phyloP scores from a whole-genome alignment of 2,797 vertebrate genomes.

The Margarornis squamiger region DNA sequence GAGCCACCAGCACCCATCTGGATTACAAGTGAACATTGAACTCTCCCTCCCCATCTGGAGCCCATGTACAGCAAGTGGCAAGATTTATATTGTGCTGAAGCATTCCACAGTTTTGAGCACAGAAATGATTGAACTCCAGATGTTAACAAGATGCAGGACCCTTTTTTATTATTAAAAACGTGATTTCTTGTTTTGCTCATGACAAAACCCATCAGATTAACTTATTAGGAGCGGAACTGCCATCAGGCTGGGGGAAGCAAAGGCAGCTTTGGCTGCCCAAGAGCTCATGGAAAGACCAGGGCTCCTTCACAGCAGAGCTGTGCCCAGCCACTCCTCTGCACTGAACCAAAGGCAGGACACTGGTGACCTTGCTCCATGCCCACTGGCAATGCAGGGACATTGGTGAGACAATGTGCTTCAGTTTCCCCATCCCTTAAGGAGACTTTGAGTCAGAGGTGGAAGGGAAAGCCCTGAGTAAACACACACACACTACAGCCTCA shows the following conservation, averaged over 20 bases:
- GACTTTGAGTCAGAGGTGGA: not conserved
- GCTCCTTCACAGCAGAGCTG: not conserved
- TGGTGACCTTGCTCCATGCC: not conserved
- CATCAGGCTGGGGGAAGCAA: slow-evolving; percentile 44
- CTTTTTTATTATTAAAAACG: slow-evolving; percentile 85
- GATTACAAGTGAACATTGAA: slow-evolving; percentile 73
- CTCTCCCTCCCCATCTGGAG: slow-evolving; percentile 86
- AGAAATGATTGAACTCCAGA: slow-evolving; percentile 91
- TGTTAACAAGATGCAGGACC: slow-evolving; percentile 90
- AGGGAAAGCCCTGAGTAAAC: not conserved
- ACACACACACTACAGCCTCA: not conserved
- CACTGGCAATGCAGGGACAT: not conserved
- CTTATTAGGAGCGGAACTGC: slow-evolving; percentile 75
- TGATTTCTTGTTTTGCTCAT: slow-evolving; percentile 81
- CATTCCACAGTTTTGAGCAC: slow-evolving; percentile 90
- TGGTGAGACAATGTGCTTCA: not conserved
- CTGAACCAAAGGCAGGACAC: not conserved
- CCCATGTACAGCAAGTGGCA: slow-evolving; percentile 83
- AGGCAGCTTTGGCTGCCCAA: not conserved
- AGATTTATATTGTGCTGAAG: slow-evolving; percentile 91
- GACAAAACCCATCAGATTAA: slow-evolving; percentile 81
- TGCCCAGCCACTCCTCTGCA: not conserved
- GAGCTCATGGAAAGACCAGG: not conserved
- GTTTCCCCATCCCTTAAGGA: not conserved
- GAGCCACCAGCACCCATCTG: slow-evolving; percentile 69